These are phyloP conservation scores for Cavia porcellus DNA, from an alignment of 2,113 vertebrate genomes.

Conservation along the genomic window DNA sequence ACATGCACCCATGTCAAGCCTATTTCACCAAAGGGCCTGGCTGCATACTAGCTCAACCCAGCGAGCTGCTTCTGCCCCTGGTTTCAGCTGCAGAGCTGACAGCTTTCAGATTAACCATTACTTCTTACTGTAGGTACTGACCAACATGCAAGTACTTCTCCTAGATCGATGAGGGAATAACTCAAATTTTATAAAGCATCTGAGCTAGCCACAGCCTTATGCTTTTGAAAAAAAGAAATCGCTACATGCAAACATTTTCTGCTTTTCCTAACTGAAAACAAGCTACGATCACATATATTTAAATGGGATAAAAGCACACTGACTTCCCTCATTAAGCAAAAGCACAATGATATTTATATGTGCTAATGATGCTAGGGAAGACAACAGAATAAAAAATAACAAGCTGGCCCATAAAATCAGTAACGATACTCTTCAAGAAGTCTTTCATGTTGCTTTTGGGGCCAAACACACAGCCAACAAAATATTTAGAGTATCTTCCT, in stretches of 20 bases:
- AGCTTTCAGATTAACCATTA: neutral
- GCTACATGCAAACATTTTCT: neutral
- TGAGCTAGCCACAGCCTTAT: neutral
- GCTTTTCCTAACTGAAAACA: neutral
- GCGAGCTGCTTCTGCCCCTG: fast-evolving
- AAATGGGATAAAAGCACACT: neutral
- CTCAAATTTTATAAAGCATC: too few species aligned
- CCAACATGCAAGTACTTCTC: too few species aligned
- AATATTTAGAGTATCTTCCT: neutral
- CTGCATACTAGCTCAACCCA: fast-evolving
- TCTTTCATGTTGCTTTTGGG: neutral
- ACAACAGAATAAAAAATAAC: neutral
- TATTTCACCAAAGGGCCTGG: fast-evolving
- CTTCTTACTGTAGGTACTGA: neutral
- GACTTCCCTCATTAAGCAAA: neutral
- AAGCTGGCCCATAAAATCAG: neutral
- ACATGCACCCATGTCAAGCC: fast-evolving
- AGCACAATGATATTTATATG: neutral
- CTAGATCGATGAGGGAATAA: neutral
- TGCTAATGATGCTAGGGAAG: fast-evolving
- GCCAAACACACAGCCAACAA: neutral
- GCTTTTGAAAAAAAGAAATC: neutral
- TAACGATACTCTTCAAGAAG: neutral
- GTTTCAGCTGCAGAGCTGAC: fast-evolving
- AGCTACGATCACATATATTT: neutral